A percentile compares a stretch with the other conserved stretches of the same genome.
Conservation (phyloP, 2,888 invertebrate genomes). For the Busseola fusca region DNA sequence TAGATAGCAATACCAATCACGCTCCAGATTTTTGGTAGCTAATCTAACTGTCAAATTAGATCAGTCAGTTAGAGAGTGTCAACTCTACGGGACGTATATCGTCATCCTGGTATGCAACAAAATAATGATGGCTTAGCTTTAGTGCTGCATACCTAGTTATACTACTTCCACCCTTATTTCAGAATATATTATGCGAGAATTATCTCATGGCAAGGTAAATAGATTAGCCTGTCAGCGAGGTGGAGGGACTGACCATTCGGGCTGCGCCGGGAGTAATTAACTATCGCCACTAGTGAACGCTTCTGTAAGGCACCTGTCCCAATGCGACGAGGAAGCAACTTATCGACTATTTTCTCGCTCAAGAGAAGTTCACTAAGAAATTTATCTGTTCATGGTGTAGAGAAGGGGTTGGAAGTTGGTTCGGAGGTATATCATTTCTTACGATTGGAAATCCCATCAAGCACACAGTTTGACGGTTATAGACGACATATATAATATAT, state of each 20-base stretch:
- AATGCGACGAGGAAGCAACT: not conserved
- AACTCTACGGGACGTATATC: too few relatives aligned
- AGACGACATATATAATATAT: not conserved
- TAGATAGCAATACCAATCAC: not conserved
- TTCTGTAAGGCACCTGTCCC: not conserved
- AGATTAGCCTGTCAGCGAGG: slow-evolving; percentile 38
- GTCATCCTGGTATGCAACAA: not conserved
- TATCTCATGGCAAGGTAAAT: slow-evolving; percentile 31
- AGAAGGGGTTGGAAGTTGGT: not conserved
- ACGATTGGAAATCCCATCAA: not conserved
- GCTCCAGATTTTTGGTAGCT: not conserved
- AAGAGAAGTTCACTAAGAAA: not conserved
- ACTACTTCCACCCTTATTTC: slow-evolving; percentile 1
- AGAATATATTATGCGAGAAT: slow-evolving; percentile 16
- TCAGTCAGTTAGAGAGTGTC: too few relatives aligned
- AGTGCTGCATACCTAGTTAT: not conserved
- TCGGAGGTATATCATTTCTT: not conserved
- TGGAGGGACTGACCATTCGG: not conserved
- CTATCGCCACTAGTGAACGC: not conserved
- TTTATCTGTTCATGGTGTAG: not conserved
- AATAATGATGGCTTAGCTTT: not conserved
- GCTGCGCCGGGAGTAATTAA: slow-evolving; percentile 20
- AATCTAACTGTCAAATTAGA: too few relatives aligned
- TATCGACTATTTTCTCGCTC: not conserved
- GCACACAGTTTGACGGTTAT: not conserved